Conservation (phyloP, 2,888 invertebrate genomes). For the Oxyscelio sp. region DNA sequence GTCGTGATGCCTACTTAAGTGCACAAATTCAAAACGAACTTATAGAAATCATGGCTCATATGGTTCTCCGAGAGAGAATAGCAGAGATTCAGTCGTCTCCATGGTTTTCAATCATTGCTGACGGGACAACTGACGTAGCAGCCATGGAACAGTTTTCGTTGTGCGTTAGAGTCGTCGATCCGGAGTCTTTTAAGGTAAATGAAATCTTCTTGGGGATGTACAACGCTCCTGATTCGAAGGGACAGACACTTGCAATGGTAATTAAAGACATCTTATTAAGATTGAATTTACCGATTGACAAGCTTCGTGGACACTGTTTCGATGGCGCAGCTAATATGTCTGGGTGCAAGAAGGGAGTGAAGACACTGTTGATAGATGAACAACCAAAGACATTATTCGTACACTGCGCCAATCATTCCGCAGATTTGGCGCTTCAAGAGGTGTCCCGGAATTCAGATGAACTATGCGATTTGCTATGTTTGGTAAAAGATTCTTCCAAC, state of each 20-base stretch:
- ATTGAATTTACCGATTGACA: constrained; percentile 6
- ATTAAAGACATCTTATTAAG: constrained; percentile 21
- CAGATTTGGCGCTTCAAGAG: constrained; percentile 31
- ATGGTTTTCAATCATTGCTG: constrained; percentile 43
- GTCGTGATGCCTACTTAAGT: constrained; percentile 24
- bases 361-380: constrained; percentile 9
- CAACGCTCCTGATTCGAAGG: constrained; percentile 28
- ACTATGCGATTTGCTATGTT: constrained; percentile 24
- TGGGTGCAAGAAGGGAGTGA: constrained; percentile 24
- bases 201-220: constrained; percentile 33
- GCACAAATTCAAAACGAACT: constrained; percentile 37
- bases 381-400: constrained; percentile 27
- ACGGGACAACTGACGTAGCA: constrained; percentile 32
- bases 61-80: constrained; percentile 6
- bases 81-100: constrained; percentile 9
- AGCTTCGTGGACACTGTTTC: constrained; percentile 20
- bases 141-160: constrained; percentile 35
- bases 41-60: constrained; percentile 40
- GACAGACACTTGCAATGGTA: neutral
- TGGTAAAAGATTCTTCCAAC: constrained; percentile 46
- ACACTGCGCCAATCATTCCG: constrained; percentile 35
- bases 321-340: constrained; percentile 38
- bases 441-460: constrained; percentile 5
- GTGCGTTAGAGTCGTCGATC: constrained; percentile 14
- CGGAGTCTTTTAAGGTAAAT: neutral